A percentile compares a stretch with the other conserved stretches of the same genome.
Conservation (phyloP, 1,140 invertebrate species). For the Drosophila sechellia region DNA sequence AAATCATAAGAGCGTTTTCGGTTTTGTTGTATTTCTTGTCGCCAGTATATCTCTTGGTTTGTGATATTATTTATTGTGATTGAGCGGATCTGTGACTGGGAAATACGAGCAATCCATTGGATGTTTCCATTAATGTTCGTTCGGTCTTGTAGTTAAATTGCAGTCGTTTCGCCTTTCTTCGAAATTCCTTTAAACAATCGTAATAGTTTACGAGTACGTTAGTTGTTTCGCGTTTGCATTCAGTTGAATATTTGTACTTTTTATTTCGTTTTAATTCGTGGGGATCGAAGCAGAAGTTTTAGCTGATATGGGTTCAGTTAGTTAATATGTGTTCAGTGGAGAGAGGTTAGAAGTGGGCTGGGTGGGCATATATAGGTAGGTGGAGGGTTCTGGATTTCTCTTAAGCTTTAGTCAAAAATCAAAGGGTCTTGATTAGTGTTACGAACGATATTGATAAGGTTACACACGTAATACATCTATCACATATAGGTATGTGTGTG, state of each 20-base stretch:
- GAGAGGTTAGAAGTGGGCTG: background rate
- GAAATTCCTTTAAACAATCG: conserved; percentile 19
- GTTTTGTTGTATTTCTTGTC: conserved; percentile 35
- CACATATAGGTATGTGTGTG: conserved; percentile 9
- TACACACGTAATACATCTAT: conserved; percentile 38
- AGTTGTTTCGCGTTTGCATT: conserved; percentile 36
- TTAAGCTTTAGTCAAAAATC: conserved; percentile 41
- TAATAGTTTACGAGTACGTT: conserved; percentile 18
- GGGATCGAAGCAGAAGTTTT: conserved; percentile 70
- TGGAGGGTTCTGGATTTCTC: conserved; percentile 17
- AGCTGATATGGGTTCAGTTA: conserved; percentile 47
- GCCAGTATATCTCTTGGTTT: conserved; percentile 7
- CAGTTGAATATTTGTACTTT: conserved; percentile 83
- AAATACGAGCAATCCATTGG: conserved; percentile 15
- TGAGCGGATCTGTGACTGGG: conserved; percentile 40
- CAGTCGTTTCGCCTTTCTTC: conserved; percentile 50
- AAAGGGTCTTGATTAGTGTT: conserved; percentile 21
- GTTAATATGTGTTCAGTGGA: conserved; percentile 6
- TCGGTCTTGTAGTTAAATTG: conserved; percentile 56
- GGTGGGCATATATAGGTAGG: conserved; percentile 1
- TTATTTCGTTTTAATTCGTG: conserved; percentile 78
- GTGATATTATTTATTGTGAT: conserved; percentile 20
- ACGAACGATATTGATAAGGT: conserved; percentile 9
- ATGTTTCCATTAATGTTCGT: conserved; percentile 6
- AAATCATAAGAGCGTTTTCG: conserved; percentile 80